Evolutionary conservation across 2,113 vertebrate species (phyloP).

Genomic region (Polyodon spathula): DNA sequence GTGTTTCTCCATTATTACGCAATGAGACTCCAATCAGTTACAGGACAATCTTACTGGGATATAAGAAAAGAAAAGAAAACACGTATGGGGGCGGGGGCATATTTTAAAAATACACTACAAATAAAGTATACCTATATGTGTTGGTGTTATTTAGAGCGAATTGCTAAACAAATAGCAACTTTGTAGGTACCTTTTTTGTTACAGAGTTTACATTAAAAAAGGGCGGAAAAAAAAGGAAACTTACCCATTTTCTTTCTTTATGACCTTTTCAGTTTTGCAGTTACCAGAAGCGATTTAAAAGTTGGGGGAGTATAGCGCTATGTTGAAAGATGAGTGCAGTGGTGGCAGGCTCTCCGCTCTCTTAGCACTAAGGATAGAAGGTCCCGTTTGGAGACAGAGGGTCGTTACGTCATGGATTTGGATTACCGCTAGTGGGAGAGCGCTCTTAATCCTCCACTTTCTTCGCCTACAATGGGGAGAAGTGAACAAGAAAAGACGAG

Average conservation of each 20-base stretch:
- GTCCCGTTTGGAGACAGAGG: slow-evolving; percentile 36
- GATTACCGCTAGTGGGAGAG: slow-evolving; percentile 37
- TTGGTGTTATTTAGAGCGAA: too few relatives aligned
- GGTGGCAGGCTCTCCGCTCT: slow-evolving; percentile 18
- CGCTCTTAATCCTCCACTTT: background rate
- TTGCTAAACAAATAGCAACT: too few relatives aligned
- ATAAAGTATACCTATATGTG: too few relatives aligned
- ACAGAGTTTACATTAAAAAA: background rate
- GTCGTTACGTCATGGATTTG: slow-evolving; percentile 45
- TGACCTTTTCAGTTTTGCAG: slow-evolving; percentile 22
- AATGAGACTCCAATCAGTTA: too few relatives aligned
- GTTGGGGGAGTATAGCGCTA: slow-evolving; percentile 33
- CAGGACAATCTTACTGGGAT: too few relatives aligned
- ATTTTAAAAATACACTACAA: too few relatives aligned
- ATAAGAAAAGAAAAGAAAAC: too few relatives aligned
- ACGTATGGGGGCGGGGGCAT: too few relatives aligned
- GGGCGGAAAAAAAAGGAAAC: slow-evolving; percentile 11
- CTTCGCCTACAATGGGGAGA: background rate
- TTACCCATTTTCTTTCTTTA: slow-evolving; percentile 42
- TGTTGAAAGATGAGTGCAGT: slow-evolving; percentile 35
- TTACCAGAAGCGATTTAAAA: slow-evolving; percentile 24
- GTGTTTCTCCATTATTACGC: too few relatives aligned
- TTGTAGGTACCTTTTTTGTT: too few relatives aligned
- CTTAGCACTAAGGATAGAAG: slow-evolving; percentile 3
- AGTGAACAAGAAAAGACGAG: background rate